Percentiles rank a stretch among this genome's conserved stretches.
Conservation (phyloP, 2,888 invertebrate species). For the Nasonia oneida region DNA sequence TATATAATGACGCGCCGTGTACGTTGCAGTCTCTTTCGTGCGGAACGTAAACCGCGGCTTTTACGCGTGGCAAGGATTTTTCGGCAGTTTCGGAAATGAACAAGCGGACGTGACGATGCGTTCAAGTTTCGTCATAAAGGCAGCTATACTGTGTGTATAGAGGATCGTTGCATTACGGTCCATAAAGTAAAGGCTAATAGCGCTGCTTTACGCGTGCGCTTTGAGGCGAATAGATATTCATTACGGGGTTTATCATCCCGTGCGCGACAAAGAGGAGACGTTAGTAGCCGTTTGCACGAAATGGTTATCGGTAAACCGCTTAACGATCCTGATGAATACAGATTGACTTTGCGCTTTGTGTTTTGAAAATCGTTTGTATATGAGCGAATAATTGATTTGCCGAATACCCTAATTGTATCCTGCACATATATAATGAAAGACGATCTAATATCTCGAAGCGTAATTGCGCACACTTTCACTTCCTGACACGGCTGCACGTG, state of each 20-base stretch:
- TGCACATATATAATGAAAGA: background rate
- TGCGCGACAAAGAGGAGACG: background rate
- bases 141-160: background rate
- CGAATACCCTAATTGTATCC: background rate
- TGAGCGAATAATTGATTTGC: background rate
- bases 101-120: background rate
- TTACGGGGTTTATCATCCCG: background rate
- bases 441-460: no score
- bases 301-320: background rate
- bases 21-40: background rate
- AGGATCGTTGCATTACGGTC: background rate
- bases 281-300: background rate
- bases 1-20: no score
- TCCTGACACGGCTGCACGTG: slow-evolving; percentile 18
- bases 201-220: background rate
- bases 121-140: background rate
- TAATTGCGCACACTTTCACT: slow-evolving; percentile 59
- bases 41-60: background rate
- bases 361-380: background rate
- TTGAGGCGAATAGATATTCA: background rate
- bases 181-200: slow-evolving; percentile 7
- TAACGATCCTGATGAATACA: no score
- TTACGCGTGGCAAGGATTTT: background rate
- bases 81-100: background rate
- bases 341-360: background rate